Evolutionary conservation across 2,888 invertebrate species (phyloP), one percentile per base, ranked within the genome.

Genomic region (Abscondita cerata): DNA sequence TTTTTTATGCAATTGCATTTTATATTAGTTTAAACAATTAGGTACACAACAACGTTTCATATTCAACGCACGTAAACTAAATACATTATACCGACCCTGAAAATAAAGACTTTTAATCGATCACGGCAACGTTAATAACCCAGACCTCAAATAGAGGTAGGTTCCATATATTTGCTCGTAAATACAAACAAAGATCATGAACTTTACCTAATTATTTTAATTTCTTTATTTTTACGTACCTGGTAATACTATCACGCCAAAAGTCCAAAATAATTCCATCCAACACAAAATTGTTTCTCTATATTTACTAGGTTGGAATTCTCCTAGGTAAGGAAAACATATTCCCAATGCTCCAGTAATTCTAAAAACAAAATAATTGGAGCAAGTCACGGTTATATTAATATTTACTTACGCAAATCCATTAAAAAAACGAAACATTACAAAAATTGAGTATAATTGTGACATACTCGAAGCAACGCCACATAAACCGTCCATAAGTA

Each of bases 251-350:
- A 92, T 90, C 54, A 92, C 90, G 64, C 92, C 92, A 47, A 90
- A 80, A 33, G 91, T 91, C 92, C 92, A 92, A 81, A 92, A 92
- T 82, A 92, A 83, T 83, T 92, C 92, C 90, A 92, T 90, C 90
- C 91, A 91, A 80, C 91, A 91, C 62, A 92, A 84, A 74, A 90
- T 90, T 72, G 88, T 90, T 78, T 92, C 92, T 76, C 92, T 85
- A 80, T 90, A 88, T 80, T 89, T 89, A 58, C 89, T 89, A 40
- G 89, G 89, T 75, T 92, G 92, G 80, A 92, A 92, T 81, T 92
- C 92, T 65, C 92, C 91, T 71, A 92, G 81, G 80, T 92, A 92
- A 0, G 92, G 91, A 81, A 92, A 92, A 72, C 90, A 89, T 73
- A 92, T 90, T 72, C 91, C 91, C 89, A 92, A 90, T 57, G 91